Base-by-base conservation (phyloP, 2,113 vertebrate genomes). In the Cyanoliseus patagonus region DNA sequence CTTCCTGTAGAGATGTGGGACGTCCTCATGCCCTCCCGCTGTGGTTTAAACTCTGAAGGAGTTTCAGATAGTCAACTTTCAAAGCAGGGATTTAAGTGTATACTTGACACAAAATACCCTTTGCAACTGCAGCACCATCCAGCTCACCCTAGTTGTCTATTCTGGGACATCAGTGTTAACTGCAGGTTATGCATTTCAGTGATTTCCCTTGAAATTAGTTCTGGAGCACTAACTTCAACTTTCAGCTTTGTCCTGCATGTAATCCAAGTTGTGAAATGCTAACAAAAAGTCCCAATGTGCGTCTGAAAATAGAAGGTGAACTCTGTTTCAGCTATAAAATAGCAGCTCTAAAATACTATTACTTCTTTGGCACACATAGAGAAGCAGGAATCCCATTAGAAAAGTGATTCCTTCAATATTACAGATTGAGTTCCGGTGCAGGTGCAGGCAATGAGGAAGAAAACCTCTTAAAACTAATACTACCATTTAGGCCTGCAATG, bases 131-230 rank as follows among this genome's bases (percentile, higher is more conserved):
- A 63, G 74, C 47, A 35, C 7, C 62, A 47, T 11, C 28, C 78
- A 76, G 37, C 35, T 62, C 64, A n/a, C 35, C 42, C 10, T 2
- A 30, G 44, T 4, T 46, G 25, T 5, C 42, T 23, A 1, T 24
- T 30, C 3, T 35, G 64, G 78, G 61, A 15, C 2, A 63, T 25
- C 6, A 44, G 0, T 3, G 12, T 17, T 5, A 37, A 30, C 13
- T 1, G 2, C 5, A 31, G 46, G 16, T 47, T 10, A 35, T 2
- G 9, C 28, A 3, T 4, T 3, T 10, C 23, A n/a, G n/a, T 15
- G 10, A 33, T 39, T 49, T 64, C 53, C 74, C 83, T 37, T 10
- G 28, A 30, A 44, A 53, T 47, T 2, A 39, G n/a, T 55, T 66
- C 49, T 44, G 83, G 13, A 84, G 46, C 86, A 28, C 23, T 13